Evolutionary conservation across 2,888 invertebrate species (phyloP).

Genomic region (Drosophila maculinotata): DNA sequence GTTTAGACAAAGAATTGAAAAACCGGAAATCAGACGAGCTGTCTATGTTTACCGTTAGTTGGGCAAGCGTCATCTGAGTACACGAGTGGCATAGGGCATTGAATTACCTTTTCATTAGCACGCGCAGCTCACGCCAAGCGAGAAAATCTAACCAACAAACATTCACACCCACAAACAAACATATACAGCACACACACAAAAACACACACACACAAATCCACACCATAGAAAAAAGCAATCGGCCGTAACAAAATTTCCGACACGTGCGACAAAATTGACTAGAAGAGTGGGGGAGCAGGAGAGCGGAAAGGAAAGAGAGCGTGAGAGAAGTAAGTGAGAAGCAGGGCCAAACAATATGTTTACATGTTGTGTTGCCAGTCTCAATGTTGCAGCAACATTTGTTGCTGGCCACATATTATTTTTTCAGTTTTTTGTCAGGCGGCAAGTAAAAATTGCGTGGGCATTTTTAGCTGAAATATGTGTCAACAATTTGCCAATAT

Average conservation of each 20-base stretch:
- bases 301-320: slow-evolving; percentile 22
- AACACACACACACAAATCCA: slow-evolving; percentile 20
- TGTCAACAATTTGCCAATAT: slow-evolving; percentile 45
- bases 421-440: slow-evolving; percentile 29
- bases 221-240: slow-evolving; percentile 66
- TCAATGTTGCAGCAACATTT: slow-evolving; percentile 47
- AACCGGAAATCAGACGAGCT: slow-evolving; percentile 61
- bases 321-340: slow-evolving; percentile 28
- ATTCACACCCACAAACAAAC: slow-evolving; percentile 47
- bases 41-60: slow-evolving; percentile 54
- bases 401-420: slow-evolving; percentile 40
- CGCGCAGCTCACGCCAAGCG: slow-evolving; percentile 43
- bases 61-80: slow-evolving; percentile 25
- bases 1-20: slow-evolving; percentile 40
- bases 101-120: slow-evolving; percentile 72
- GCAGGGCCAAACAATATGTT: slow-evolving; percentile 21
- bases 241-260: slow-evolving; percentile 79
- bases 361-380: slow-evolving; percentile 12
- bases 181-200: slow-evolving; percentile 20
- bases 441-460: slow-evolving; percentile 36
- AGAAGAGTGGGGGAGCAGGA: slow-evolving; percentile 39
- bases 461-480: slow-evolving; percentile 35
- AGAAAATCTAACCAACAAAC: slow-evolving; percentile 50
- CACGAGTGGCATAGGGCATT: slow-evolving; percentile 54
- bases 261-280: slow-evolving; percentile 81